Evolutionary conservation across 2,888 invertebrate species (phyloP).

Genomic region (Eristalinus sepulchralis): DNA sequence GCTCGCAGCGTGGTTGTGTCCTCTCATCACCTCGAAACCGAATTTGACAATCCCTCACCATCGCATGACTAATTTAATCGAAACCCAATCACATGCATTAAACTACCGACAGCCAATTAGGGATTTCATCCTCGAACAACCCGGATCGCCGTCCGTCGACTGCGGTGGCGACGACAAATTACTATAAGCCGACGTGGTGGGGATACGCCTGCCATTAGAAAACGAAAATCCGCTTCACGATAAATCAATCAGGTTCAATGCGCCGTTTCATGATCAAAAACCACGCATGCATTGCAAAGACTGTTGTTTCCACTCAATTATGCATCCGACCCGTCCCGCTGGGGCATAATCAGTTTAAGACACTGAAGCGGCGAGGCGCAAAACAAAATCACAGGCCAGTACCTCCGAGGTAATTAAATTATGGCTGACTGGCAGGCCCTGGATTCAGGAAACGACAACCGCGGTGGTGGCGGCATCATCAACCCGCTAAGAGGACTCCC

Average conservation of each 20-base stretch:
- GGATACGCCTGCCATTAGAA: background rate
- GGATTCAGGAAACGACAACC: background rate
- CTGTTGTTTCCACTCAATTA: conserved; percentile 4
- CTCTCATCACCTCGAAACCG: background rate
- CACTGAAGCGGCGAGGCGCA: background rate
- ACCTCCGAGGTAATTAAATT: background rate
- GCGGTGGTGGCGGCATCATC: background rate
- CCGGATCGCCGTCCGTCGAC: background rate
- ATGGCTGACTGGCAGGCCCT: background rate
- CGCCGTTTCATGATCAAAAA: background rate
- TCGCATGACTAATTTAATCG: background rate
- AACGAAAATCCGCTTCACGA: background rate
- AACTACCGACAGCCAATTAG: background rate
- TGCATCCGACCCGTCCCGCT: background rate
- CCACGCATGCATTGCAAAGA: background rate
- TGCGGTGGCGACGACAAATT: background rate
- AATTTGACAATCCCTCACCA: background rate
- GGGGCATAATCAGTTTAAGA: background rate
- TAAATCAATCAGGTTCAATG: background rate
- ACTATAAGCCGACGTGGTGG: background rate
- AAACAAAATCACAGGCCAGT: background rate
- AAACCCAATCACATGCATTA: background rate
- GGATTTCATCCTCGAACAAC: background rate
- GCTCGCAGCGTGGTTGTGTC: too few species aligned
- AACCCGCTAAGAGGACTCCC: too few species aligned